Percentiles rank a stretch among this genome's conserved stretches.
Evolutionary conservation across 1,140 invertebrate genomes (phyloP).

Genomic region (Drosophila sturtevanti): DNA sequence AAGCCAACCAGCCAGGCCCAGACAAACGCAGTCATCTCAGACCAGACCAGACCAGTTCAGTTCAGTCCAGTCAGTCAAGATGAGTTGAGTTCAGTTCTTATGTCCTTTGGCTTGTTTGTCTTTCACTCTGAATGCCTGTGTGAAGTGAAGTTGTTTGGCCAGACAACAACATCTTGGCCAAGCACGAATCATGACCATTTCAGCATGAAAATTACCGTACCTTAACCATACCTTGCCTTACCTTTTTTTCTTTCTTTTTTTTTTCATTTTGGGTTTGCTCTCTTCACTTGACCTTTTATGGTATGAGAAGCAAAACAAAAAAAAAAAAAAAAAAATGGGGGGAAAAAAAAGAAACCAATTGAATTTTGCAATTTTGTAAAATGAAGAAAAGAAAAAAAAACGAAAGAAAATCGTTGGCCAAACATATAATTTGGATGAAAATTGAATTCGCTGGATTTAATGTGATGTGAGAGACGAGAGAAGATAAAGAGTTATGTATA

Average conservation of each 20-base stretch:
- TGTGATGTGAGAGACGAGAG: slow-evolving; percentile 24
- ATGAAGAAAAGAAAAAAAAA: slow-evolving; percentile 24
- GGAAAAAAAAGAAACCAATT: slow-evolving; percentile 26
- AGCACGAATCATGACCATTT: slow-evolving; percentile 75
- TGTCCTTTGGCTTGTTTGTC: slow-evolving; percentile 66
- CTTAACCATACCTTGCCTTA: slow-evolving; percentile 11
- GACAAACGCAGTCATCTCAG: slow-evolving; percentile 46
- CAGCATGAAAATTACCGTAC: slow-evolving; percentile 74
- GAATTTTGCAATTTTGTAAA: slow-evolving; percentile 45
- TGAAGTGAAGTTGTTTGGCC: slow-evolving; percentile 72
- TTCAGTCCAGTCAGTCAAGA: slow-evolving; percentile 12
- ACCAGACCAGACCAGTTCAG: slow-evolving; percentile 18
- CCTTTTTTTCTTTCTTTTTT: not conserved
- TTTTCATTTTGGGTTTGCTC: not conserved
- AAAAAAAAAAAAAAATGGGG: not conserved
- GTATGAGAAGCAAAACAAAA: slow-evolving; percentile 3
- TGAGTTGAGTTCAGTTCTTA: slow-evolving; percentile 45
- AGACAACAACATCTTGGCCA: slow-evolving; percentile 56
- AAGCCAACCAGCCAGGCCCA: slow-evolving; percentile 23
- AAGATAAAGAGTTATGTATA: not conserved
- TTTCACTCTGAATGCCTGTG: slow-evolving; percentile 50
- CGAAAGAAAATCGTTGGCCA: not conserved
- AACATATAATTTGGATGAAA: slow-evolving; percentile 30
- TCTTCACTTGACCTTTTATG: slow-evolving; percentile 46
- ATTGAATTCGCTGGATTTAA: slow-evolving; percentile 67